phyloP scores from a whole-genome alignment of 2,797 vertebrate species.

The Chromis chromis region DNA sequence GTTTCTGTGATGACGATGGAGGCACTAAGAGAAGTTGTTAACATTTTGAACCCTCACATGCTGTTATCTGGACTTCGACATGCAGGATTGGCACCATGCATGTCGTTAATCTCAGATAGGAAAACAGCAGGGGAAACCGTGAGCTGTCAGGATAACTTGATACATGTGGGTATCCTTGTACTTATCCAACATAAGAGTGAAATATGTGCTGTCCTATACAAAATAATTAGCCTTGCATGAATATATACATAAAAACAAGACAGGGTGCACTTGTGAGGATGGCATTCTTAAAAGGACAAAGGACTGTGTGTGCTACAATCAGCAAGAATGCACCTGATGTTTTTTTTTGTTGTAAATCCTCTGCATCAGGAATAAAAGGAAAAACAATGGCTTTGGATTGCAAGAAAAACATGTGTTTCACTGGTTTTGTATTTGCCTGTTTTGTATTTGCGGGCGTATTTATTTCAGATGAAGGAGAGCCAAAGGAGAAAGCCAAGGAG shows the following conservation, averaged over 20 bases:
- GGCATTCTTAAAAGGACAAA: not conserved
- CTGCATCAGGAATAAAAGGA: slow-evolving; percentile 49
- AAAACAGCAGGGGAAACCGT: slow-evolving; percentile 9
- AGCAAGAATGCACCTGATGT: slow-evolving; percentile 43
- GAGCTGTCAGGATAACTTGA: slow-evolving; percentile 40
- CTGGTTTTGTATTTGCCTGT: slow-evolving; percentile 79
- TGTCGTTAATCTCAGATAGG: slow-evolving; percentile 49
- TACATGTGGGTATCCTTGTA: slow-evolving; percentile 45
- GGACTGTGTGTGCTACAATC: not conserved
- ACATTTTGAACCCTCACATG: slow-evolving; percentile 59
- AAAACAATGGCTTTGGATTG: slow-evolving; percentile 59
- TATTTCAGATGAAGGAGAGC: slow-evolving; percentile 78
- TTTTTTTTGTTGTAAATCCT: not conserved
- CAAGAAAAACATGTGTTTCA: slow-evolving; percentile 74
- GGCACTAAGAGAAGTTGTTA: slow-evolving; percentile 45
- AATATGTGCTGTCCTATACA: too few species aligned
- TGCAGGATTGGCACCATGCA: slow-evolving; percentile 48
- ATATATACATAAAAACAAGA: slow-evolving; percentile 1
- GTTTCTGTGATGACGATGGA: slow-evolving; percentile 45
- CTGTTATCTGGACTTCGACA: slow-evolving; percentile 64
- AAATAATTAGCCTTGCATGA: not conserved
- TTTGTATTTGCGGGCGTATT: slow-evolving; percentile 82
- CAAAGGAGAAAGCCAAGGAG: slow-evolving; percentile 70
- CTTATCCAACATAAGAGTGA: slow-evolving; percentile 12
- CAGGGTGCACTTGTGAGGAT: not conserved